phyloP scores from a whole-genome alignment of 1,140 invertebrate species.

The Drosophila santomea region DNA sequence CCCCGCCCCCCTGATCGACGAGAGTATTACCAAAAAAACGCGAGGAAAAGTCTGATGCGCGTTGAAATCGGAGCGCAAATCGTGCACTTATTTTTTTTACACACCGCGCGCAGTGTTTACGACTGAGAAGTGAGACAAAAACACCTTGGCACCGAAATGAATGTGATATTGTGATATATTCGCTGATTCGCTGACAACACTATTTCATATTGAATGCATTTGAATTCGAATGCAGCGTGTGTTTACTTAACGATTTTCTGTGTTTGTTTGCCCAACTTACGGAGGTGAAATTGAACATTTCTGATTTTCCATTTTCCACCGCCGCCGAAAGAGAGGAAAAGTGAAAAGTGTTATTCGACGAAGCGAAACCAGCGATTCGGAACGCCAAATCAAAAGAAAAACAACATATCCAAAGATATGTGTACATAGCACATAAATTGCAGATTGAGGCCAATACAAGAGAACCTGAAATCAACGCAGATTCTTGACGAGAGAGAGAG shows the following conservation, averaged over 20 bases:
- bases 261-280: constrained; percentile 8
- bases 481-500: not conserved
- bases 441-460: constrained; percentile 20
- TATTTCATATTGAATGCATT: not conserved
- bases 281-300: constrained; percentile 15
- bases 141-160: not conserved
- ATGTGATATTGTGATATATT: constrained; percentile 1
- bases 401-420: not conserved
- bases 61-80: not conserved
- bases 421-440: constrained; percentile 18
- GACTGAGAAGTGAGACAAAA: not conserved
- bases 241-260: constrained; percentile 3
- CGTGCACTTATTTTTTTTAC: not conserved
- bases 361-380: constrained; percentile 16
- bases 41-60: constrained; percentile 1
- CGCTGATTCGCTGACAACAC: not conserved
- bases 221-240: not conserved
- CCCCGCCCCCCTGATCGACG: not conserved
- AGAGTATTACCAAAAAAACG: constrained; percentile 6
- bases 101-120: not conserved
- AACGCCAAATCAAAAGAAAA: constrained; percentile 3
- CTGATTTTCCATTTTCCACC: constrained; percentile 20
- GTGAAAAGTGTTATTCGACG: constrained; percentile 32
- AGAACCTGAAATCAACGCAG: not conserved
- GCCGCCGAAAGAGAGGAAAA: constrained; percentile 26